Evolutionary conservation across 2,888 invertebrate species (phyloP).

Genomic region (Geophilus truncorum): DNA sequence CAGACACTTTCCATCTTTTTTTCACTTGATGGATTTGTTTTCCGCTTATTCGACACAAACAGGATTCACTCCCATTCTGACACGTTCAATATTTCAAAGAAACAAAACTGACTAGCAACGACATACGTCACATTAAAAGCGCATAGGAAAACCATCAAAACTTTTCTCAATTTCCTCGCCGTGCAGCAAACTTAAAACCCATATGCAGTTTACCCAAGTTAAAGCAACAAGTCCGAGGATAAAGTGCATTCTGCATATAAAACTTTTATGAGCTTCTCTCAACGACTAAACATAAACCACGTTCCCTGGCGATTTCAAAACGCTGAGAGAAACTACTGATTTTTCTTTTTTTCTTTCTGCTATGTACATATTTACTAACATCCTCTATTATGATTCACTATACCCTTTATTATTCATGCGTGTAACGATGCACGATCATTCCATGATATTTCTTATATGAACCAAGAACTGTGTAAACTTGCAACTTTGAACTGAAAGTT

Average conservation of each 20-base stretch:
- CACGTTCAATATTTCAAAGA: background rate
- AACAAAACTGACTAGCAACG: conserved; percentile 7
- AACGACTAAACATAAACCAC: conserved; percentile 23
- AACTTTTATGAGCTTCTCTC: conserved; percentile 21
- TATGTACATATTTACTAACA: background rate
- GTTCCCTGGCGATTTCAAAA: conserved; percentile 4
- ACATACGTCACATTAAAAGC: conserved; percentile 18
- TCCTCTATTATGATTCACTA: no score
- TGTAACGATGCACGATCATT: no score
- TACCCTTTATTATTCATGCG: no score
- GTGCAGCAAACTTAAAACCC: background rate
- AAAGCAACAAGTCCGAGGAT: conserved; percentile 1
- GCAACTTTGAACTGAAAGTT: no score
- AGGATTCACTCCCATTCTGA: conserved; percentile 12
- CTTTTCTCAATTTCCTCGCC: conserved; percentile 8
- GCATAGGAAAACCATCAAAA: conserved; percentile 22
- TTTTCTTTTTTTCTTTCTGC: background rate
- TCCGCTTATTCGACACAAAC: conserved; percentile 27
- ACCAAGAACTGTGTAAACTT: no score
- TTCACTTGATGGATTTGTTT: conserved; percentile 25
- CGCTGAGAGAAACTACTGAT: background rate
- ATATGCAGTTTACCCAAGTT: conserved; percentile 1
- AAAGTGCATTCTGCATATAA: conserved; percentile 18
- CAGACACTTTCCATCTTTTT: conserved; percentile 19
- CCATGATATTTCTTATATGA: no score